Percentiles rank a stretch among this genome's conserved stretches.
Conservation (phyloP, 53 echinoderm and acorn worm genomes). For the Antedon mediterranea region DNA sequence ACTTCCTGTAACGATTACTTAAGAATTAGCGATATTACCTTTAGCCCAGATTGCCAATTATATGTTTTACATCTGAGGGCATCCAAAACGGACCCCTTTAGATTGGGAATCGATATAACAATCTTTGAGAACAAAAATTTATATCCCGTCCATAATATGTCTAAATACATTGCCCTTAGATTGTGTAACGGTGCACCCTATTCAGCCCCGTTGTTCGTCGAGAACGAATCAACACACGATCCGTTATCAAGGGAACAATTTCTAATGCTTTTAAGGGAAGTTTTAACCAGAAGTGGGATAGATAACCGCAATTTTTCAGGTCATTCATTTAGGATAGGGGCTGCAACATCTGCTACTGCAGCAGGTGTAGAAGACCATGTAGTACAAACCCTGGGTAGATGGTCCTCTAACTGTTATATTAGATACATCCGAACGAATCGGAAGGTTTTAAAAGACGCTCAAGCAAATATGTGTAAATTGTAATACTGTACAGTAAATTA, state of each 20-base stretch:
- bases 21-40: neutral
- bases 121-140: neutral
- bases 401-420: neutral
- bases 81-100: neutral
- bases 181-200: too few species aligned
- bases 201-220: neutral
- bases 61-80: neutral
- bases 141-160: too few species aligned
- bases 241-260: neutral
- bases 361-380: neutral
- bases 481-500: too few species aligned
- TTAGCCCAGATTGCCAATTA: neutral
- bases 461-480: too few species aligned
- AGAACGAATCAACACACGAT: neutral
- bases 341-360: neutral
- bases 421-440: neutral
- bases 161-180: too few species aligned
- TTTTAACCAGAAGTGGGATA: neutral
- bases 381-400: neutral
- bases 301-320: neutral
- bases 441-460: neutral
- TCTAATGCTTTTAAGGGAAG: neutral
- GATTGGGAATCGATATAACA: neutral
- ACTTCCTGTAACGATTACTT: neutral
- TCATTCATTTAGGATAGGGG: neutral